A percentile compares a stretch with the other conserved stretches of the same genome.
phyloP scores from a whole-genome alignment of 2,113 vertebrate species.

The Ginglymostoma cirratum region DNA sequence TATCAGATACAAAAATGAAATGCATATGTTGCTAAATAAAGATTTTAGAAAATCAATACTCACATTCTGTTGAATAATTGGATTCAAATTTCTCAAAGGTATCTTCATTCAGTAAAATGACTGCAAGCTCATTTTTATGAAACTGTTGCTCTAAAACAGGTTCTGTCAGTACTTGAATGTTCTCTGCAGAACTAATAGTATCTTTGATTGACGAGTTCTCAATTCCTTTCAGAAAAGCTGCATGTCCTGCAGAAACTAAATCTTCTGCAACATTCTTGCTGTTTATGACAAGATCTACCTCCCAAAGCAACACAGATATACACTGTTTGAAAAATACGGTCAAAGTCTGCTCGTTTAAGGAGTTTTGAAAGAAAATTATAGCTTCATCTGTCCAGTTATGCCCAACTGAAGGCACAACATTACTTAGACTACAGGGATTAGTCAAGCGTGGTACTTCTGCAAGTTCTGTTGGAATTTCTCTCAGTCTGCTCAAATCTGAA shows the following conservation, averaged over 20 bases:
- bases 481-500: constrained; percentile 54
- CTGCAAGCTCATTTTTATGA: not conserved
- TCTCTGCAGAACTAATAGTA: not conserved
- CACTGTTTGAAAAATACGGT: constrained; percentile 58
- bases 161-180: not conserved
- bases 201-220: not conserved
- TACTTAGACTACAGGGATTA: constrained; percentile 61
- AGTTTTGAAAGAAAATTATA: constrained; percentile 55
- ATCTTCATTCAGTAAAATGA: too few species aligned
- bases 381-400: constrained; percentile 66
- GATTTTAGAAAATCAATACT: not conserved
- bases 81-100: not conserved
- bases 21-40: not conserved
- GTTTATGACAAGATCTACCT: constrained; percentile 47
- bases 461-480: constrained; percentile 58
- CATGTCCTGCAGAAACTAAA: constrained; percentile 4
- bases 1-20: not conserved
- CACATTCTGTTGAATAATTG: not conserved
- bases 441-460: constrained; percentile 57
- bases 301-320: constrained; percentile 46
- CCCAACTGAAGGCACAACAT: constrained; percentile 53
- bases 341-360: constrained; percentile 57
- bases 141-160: not conserved
- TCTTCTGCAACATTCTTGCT: not conserved
- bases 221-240: not conserved